Percentiles rank a stretch among this genome's conserved stretches.
phyloP scores from a whole-genome alignment of 2,113 vertebrate genomes.

The Muscicapa adusta region DNA sequence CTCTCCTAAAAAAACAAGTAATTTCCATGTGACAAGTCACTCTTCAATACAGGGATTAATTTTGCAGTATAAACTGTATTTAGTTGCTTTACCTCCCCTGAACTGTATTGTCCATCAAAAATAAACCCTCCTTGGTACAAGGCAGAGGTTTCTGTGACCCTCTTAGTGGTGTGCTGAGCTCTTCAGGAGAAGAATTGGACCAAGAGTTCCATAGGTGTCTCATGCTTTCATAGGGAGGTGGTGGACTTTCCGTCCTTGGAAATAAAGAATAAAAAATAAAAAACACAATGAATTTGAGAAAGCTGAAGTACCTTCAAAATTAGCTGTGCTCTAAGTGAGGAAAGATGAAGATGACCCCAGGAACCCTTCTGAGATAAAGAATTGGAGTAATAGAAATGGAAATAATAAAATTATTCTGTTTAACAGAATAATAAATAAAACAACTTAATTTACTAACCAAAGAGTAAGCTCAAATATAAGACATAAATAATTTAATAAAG shows the following conservation, averaged over 20 bases:
- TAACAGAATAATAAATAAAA: not conserved
- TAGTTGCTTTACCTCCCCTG: not conserved
- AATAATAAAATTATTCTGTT: not conserved
- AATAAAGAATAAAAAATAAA: not conserved
- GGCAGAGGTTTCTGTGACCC: not conserved
- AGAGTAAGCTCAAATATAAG: not conserved
- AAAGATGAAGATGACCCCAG: not conserved
- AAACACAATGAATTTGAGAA: not conserved
- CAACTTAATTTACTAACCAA: not conserved
- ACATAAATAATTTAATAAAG: not conserved
- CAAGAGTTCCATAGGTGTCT: not conserved
- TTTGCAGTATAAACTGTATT: not conserved
- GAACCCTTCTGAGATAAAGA: not conserved
- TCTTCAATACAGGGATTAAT: not conserved
- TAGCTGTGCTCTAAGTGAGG: not conserved
- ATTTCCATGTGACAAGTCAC: not conserved
- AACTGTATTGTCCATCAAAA: not conserved
- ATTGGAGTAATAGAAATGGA: not conserved
- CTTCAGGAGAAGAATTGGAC: not conserved
- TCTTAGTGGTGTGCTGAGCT: not conserved
- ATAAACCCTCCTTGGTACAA: not conserved
- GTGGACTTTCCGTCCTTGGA: not conserved
- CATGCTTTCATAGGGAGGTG: not conserved
- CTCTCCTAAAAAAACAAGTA: not conserved
- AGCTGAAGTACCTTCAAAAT: not conserved